Evolutionary conservation across 2,113 vertebrate genomes (phyloP), one percentile per base, ranked within the genome.

Genomic region (Orycteropus afer): DNA sequence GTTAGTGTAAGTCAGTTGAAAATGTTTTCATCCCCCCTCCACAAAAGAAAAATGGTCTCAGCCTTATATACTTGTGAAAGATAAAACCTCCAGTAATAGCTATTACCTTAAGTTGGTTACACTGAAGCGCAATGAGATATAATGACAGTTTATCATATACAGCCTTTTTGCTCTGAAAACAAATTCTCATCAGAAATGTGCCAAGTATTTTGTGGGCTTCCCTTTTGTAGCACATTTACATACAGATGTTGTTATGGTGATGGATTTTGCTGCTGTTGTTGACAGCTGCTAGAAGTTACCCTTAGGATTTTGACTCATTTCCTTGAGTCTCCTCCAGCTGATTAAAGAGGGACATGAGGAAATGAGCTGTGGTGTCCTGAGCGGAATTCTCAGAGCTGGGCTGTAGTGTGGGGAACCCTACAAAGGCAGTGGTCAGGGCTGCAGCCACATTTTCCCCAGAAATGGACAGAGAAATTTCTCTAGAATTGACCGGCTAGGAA

Each of bases 291-390:
- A 96, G 90, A 98, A 98, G 98, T 96, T 96, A 97, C 98, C 97
- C 97, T 82, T 97, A 98, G 98, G 98, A 98, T 98, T 98, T 98
- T 98, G 98, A 99, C 98, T 99, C 98, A 98, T 98, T 98, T 99
- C 98, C 98, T 98, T 94, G 97, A 97, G 98, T 96, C 94, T 97
- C 97, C 90, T 97, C 98, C 96, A 97, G 96, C 97, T 97, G 97
- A 98, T 98, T 94, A 97, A 97, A 97, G 97, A 98, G 97, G 96
- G 98, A 97, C 96, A 95, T 4, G 63, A 98, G 98, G 98, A 99
- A 98, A 98, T 97, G 97, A 98, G 96, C 89, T 93, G 27, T 76
- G 84, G 97, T 97, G 97, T 96, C 97, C 97, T 97, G 91, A 95
- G 97, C 69, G 49, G 59, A 88, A 91, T 94, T 95, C 89, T 97